Conservation (phyloP, 2,888 invertebrate genomes). For the Trachelus troglodyta region DNA sequence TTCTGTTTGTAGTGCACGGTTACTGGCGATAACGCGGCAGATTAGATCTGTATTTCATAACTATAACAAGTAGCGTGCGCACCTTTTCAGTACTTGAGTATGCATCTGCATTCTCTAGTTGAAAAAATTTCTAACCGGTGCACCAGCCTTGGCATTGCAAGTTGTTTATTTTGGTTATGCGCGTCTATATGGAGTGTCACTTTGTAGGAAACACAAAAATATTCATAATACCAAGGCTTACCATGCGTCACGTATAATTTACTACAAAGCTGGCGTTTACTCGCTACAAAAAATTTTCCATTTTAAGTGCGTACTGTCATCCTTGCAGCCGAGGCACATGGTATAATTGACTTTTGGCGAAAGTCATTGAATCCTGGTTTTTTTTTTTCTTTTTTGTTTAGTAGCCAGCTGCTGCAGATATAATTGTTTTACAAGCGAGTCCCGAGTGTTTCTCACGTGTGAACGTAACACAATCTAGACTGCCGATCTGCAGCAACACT, state of each 20-base stretch:
- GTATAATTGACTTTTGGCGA: background rate
- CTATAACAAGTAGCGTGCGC: background rate
- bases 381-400: background rate
- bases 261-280: background rate
- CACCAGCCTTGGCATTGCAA: background rate
- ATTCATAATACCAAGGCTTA: background rate
- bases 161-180: background rate
- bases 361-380: background rate
- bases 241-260: background rate
- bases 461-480: conserved; percentile 3
- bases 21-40: background rate
- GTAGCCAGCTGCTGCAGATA: background rate
- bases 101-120: background rate
- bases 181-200: background rate
- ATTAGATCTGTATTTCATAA: background rate
- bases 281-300: background rate
- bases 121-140: background rate
- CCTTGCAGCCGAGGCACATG: background rate
- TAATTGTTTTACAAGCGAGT: background rate
- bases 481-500: background rate
- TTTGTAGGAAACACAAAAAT: background rate
- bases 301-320: background rate
- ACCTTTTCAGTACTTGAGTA: background rate
- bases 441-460: background rate
- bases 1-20: background rate